phyloP scores from a whole-genome alignment of 2,797 vertebrate species.

The Oceanodroma leucorhoa region DNA sequence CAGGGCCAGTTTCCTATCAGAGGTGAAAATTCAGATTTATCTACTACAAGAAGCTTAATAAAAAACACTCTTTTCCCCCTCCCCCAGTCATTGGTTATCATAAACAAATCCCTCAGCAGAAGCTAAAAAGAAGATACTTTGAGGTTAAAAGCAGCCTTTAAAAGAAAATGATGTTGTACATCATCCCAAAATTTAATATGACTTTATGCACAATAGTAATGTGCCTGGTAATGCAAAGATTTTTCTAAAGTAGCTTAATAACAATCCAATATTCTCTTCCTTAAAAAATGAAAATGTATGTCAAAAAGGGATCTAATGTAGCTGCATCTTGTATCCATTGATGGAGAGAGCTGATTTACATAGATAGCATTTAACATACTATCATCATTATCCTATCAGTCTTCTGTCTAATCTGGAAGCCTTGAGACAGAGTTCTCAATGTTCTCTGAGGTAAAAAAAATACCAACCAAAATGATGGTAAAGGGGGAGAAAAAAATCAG shows the following conservation, averaged over 20 bases:
- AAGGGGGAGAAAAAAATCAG: conserved; percentile 54
- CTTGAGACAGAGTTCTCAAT: conserved; percentile 76
- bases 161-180: conserved; percentile 77
- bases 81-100: conserved; percentile 48
- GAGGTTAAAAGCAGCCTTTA: conserved; percentile 75
- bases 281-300: conserved; percentile 82
- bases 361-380: conserved; percentile 83
- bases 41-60: conserved; percentile 58
- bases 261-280: conserved; percentile 79
- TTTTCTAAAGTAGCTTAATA: conserved; percentile 81
- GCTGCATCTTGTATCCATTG: conserved; percentile 82
- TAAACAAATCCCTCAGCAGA: conserved; percentile 68
- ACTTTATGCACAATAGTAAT: conserved; percentile 79
- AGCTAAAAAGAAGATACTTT: conserved; percentile 67
- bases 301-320: conserved; percentile 79
- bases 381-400: conserved; percentile 86
- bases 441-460: conserved; percentile 73
- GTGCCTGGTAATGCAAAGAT: conserved; percentile 77
- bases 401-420: conserved; percentile 79
- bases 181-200: conserved; percentile 81
- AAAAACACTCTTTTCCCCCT: conserved; percentile 46
- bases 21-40: conserved; percentile 66
- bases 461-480: conserved; percentile 75
- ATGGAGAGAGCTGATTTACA: conserved; percentile 82
- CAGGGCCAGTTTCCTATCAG: conserved; percentile 54